These are phyloP conservation scores for Chlorodrepanis virens DNA, from an alignment of 2,113 vertebrate species.

Conservation along the genomic window DNA sequence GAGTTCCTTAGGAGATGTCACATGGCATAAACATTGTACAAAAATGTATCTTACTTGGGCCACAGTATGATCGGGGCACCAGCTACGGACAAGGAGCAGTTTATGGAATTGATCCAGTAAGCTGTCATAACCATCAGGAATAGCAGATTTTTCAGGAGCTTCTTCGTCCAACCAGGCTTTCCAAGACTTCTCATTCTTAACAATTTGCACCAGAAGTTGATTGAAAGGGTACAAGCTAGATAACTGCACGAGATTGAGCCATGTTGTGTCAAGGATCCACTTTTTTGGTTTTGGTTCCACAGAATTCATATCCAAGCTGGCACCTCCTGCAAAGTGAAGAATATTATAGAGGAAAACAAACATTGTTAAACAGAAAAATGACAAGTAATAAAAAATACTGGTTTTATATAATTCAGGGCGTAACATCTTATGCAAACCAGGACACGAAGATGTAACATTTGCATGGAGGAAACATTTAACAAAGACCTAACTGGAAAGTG, in stretches of 20 bases:
- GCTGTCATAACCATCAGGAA: slow-evolving; percentile 79
- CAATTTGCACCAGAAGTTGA: slow-evolving; percentile 75
- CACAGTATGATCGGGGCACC: slow-evolving; percentile 81
- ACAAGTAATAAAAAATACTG: neutral
- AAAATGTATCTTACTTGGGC: slow-evolving; percentile 71
- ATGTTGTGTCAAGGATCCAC: slow-evolving; percentile 85
- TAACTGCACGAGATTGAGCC: slow-evolving; percentile 85
- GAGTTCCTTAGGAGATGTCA: neutral
- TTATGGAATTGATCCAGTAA: slow-evolving; percentile 78
- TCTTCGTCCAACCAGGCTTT: slow-evolving; percentile 81
- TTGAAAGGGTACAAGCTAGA: slow-evolving; percentile 74
- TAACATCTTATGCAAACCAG: neutral
- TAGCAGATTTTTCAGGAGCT: slow-evolving; percentile 72
- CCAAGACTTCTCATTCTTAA: slow-evolving; percentile 79
- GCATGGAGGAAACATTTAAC: neutral
- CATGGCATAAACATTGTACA: neutral
- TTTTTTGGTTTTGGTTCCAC: slow-evolving; percentile 80
- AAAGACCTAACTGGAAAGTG: neutral
- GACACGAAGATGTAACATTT: neutral
- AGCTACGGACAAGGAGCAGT: slow-evolving; percentile 82
- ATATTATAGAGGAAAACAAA: neutral
- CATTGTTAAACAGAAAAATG: neutral
- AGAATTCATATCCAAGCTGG: slow-evolving; percentile 81
- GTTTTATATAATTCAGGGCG: neutral
- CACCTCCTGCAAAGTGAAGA: slow-evolving; percentile 73